phyloP scores from a whole-genome alignment of 2,797 vertebrate genomes.

The Phoxinus dragarum region DNA sequence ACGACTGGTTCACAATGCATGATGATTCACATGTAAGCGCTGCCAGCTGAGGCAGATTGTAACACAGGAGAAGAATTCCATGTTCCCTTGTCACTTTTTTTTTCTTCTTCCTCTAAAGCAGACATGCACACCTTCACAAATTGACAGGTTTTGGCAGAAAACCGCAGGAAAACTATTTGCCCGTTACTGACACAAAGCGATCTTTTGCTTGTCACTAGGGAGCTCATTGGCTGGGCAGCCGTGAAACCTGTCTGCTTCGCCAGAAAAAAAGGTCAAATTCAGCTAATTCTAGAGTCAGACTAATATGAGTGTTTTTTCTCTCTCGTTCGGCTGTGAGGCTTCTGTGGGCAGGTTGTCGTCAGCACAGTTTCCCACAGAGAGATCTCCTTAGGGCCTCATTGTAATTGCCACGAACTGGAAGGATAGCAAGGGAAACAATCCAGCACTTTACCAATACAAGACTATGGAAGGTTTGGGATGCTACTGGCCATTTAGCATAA shows the following conservation, averaged over 20 bases:
- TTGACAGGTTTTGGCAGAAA: constrained; percentile 35
- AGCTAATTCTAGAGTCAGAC: constrained; percentile 42
- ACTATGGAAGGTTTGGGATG: background rate
- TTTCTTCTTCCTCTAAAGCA: constrained; percentile 7
- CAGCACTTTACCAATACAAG: background rate
- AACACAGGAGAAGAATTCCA: background rate
- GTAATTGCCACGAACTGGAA: constrained; percentile 17
- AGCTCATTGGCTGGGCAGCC: constrained; percentile 32
- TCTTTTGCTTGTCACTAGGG: constrained; percentile 36
- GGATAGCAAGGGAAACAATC: background rate
- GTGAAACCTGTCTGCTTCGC: constrained; percentile 36
- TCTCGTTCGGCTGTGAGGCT: constrained; percentile 14
- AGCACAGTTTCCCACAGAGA: constrained; percentile 24
- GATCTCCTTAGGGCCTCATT: background rate
- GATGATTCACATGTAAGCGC: constrained; percentile 18
- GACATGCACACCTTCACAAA: constrained; percentile 28
- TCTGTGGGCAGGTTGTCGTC: constrained; percentile 19
- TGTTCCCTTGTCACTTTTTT: background rate
- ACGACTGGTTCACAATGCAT: background rate
- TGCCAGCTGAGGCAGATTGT: background rate
- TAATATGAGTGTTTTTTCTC: background rate
- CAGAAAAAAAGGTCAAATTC: constrained; percentile 48
- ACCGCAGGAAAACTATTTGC: background rate
- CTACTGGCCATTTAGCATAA: background rate
- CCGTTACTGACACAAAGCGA: constrained; percentile 26